Evolutionary conservation across 2,113 vertebrate species (phyloP).

Genomic region (Stercorarius parasiticus): DNA sequence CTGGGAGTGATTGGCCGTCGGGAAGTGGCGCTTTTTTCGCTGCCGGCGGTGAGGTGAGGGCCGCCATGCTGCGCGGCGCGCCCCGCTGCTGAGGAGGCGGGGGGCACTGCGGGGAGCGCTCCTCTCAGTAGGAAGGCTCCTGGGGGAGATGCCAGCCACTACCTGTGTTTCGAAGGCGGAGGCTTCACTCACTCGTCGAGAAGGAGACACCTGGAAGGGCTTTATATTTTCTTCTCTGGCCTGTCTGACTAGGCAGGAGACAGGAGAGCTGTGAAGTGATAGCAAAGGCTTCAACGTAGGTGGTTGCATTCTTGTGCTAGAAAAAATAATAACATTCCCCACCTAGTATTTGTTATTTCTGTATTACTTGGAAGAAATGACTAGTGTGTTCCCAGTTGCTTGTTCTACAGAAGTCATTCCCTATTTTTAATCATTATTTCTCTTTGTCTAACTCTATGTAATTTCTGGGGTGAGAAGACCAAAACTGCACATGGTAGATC

Average conservation of each 20-base stretch:
- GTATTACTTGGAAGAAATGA: fast-evolving
- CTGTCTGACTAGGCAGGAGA: no score
- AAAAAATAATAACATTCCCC: not conserved
- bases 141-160: fast-evolving
- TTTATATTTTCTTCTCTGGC: fast-evolving
- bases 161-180: fast-evolving
- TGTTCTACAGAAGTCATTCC: fast-evolving
- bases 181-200: fast-evolving
- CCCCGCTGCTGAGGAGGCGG: fast-evolving
- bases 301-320: not conserved
- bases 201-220: not conserved
- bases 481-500: fast-evolving
- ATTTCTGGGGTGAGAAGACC: not conserved
- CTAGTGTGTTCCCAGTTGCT: fast-evolving
- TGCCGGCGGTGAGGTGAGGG: not conserved
- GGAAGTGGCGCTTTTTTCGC: not conserved
- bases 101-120: fast-evolving
- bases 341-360: not conserved
- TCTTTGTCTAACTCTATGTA: fast-evolving
- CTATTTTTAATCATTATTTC: fast-evolving
- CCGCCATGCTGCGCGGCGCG: fast-evolving
- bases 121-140: fast-evolving
- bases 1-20: not conserved
- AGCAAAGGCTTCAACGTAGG: fast-evolving
- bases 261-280: not conserved